Evolutionary conservation across 2,113 vertebrate species (phyloP).

Genomic region (Rhadina sibilatrix): DNA sequence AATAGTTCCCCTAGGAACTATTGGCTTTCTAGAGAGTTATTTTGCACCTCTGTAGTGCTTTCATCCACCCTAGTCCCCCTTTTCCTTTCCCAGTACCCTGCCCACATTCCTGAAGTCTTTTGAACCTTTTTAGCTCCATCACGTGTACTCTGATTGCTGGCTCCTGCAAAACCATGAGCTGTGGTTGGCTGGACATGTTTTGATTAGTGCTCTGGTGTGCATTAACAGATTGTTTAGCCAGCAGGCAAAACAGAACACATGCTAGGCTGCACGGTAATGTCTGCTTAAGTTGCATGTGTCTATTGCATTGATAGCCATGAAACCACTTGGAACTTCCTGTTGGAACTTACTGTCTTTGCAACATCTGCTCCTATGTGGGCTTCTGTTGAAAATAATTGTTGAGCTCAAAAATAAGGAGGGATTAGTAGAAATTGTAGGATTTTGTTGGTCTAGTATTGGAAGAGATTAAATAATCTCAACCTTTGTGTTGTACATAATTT

Average conservation of each 20-base stretch:
- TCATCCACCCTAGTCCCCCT: neutral
- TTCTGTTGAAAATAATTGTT: neutral
- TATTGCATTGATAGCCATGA: neutral
- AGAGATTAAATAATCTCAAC: neutral
- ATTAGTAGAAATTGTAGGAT: neutral
- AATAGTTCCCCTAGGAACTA: neutral
- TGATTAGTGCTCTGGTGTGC: neutral
- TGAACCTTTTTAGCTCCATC: slow-evolving; percentile 28
- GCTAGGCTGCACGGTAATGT: neutral
- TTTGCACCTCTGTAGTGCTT: neutral
- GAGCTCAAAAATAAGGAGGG: neutral
- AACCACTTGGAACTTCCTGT: neutral
- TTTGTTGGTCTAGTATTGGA: neutral
- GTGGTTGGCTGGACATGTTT: neutral
- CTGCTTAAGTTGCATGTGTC: neutral
- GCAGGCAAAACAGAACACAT: neutral
- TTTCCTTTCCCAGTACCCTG: neutral
- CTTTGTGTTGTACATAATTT: neutral
- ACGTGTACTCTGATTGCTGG: neutral
- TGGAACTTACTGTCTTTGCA: neutral
- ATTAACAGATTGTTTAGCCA: slow-evolving; percentile 23
- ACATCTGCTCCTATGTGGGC: neutral
- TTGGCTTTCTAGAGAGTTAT: neutral
- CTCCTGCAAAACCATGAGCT: rapidly evolving
- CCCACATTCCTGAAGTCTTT: slow-evolving; percentile 30